These are phyloP conservation scores for Rhinella marina DNA, from an alignment of 2,797 vertebrate genomes.

Conservation along the genomic window DNA sequence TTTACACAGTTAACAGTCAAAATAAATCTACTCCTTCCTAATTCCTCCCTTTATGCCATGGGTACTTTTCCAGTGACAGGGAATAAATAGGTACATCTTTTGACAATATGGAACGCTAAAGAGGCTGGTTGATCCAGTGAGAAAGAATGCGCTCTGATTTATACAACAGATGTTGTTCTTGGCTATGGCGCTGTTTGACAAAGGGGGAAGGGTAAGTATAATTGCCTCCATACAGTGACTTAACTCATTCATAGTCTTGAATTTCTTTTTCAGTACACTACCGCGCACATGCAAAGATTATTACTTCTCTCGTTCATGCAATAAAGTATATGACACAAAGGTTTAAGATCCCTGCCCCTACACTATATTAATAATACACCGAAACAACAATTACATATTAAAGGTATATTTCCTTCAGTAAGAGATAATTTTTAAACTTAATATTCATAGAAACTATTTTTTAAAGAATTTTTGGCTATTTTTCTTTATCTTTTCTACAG, in stretches of 20 bases:
- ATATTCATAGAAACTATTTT: too few species aligned
- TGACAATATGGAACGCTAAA: constrained; percentile 37
- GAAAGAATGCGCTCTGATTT: constrained; percentile 59
- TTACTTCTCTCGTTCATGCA: background rate
- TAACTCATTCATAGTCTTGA: constrained; percentile 42
- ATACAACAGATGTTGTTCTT: constrained; percentile 56
- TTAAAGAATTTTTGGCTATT: too few species aligned
- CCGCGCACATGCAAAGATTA: background rate
- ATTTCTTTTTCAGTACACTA: background rate
- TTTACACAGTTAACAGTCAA: constrained; percentile 43
- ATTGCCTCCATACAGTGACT: constrained; percentile 51
- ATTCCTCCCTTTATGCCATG: constrained; percentile 18
- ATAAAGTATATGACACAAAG: background rate
- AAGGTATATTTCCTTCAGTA: too few species aligned
- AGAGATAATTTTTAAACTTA: too few species aligned
- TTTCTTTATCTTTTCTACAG: too few species aligned
- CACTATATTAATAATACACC: too few species aligned
- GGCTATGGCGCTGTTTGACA: constrained; percentile 51
- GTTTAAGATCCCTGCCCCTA: too few species aligned
- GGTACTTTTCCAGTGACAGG: constrained; percentile 37
- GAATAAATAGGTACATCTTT: constrained; percentile 34
- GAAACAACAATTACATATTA: too few species aligned
- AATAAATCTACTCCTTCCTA: constrained; percentile 46
- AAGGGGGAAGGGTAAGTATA: constrained; percentile 53
- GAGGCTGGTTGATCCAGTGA: constrained; percentile 43